phyloP scores from a whole-genome alignment of 2,797 vertebrate species.

The Chiropotes sagulatus region DNA sequence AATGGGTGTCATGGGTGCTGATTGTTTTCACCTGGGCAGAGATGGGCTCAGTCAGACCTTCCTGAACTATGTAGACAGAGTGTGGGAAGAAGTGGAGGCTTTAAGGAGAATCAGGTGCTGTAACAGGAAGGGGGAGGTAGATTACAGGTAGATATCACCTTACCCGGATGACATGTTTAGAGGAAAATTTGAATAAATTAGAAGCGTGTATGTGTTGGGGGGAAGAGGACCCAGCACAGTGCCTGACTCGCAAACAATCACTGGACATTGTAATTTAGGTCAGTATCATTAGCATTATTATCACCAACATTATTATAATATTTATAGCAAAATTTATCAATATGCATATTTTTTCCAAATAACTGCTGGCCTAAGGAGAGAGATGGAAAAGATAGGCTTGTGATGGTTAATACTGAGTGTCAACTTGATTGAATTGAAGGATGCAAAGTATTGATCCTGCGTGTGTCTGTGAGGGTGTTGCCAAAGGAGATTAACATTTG shows the following conservation, averaged over 20 bases:
- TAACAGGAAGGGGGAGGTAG: background rate
- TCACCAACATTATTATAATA: background rate
- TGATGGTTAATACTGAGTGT: too few species aligned
- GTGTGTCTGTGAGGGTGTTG: too few species aligned
- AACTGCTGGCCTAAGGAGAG: background rate
- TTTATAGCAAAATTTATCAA: background rate
- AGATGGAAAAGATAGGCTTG: too few species aligned
- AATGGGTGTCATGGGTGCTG: background rate
- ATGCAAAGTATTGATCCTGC: too few species aligned
- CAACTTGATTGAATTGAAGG: too few species aligned
- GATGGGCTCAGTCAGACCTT: background rate
- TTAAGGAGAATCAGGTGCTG: background rate
- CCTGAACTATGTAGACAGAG: background rate
- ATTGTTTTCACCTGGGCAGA: background rate
- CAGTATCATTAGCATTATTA: background rate
- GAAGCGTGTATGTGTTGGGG: rapidly evolving
- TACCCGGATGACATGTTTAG: background rate
- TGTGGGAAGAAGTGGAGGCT: background rate
- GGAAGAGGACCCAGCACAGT: background rate
- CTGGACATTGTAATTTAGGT: background rate
- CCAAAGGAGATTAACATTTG: too few species aligned
- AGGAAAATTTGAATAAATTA: background rate
- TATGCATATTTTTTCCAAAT: background rate
- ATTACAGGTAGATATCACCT: too few species aligned
- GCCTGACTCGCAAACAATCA: background rate